A percentile compares a stretch with the other conserved stretches of the same genome.
phyloP scores from a whole-genome alignment of 92 coral and sea anemone species.

The Micromussa lordhowensis region DNA sequence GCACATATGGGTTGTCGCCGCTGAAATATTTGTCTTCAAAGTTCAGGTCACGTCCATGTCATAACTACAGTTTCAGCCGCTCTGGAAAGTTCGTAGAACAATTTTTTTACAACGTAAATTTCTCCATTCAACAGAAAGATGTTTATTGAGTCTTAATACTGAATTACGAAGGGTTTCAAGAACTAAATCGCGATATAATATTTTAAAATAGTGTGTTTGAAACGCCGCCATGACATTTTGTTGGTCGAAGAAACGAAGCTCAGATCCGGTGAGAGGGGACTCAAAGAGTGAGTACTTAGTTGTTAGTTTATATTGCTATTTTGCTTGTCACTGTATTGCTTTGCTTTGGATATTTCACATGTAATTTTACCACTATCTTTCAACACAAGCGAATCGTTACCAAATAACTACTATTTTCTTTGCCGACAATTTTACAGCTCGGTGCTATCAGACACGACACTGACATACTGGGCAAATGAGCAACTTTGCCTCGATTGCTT shows the following conservation, averaged over 20 bases:
- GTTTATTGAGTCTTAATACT: neutral
- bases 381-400: neutral
- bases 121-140: neutral
- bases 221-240: constrained; percentile 16
- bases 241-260: constrained; percentile 4
- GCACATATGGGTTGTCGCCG: neutral
- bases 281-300: constrained; percentile 21
- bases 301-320: too few relatives aligned
- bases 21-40: constrained; percentile 12
- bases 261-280: neutral
- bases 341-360: neutral
- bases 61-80: neutral
- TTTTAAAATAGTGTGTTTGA: neutral
- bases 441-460: neutral
- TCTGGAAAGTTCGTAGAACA: constrained; percentile 6
- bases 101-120: neutral
- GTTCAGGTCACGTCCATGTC: neutral
- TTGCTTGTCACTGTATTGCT: neutral
- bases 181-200: too few relatives aligned
- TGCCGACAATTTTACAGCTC: too few relatives aligned
- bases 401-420: neutral
- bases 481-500: too few relatives aligned
- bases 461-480: too few relatives aligned
- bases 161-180: neutral
- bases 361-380: neutral